These are phyloP conservation scores for Hippocampus barbouri DNA, from an alignment of 2,113 vertebrate genomes.

Conservation along the genomic window DNA sequence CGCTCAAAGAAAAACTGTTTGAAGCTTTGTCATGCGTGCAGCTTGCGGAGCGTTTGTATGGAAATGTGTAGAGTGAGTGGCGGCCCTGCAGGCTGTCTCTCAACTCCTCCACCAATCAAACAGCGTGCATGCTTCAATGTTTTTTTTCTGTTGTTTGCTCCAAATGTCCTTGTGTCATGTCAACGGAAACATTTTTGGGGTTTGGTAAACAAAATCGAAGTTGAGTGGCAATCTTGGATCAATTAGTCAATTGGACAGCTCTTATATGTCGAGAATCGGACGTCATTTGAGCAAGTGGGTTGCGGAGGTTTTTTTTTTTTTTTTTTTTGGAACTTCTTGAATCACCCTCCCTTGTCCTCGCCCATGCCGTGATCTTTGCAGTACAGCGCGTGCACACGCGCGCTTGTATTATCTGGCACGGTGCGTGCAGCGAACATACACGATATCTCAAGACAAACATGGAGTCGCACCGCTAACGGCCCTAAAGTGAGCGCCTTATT, in stretches of 20 bases:
- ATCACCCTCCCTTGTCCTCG: conserved; percentile 22
- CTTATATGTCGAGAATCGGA: too few species aligned
- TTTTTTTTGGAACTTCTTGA: conserved; percentile 11
- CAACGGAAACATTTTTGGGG: neutral
- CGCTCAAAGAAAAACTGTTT: neutral
- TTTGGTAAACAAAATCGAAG: neutral
- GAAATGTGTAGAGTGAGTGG: conserved; percentile 13
- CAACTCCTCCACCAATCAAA: neutral
- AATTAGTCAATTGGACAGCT: neutral
- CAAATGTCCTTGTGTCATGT: neutral
- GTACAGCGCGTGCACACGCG: neutral
- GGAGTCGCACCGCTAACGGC: conserved; percentile 22
- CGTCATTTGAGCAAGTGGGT: too few species aligned
- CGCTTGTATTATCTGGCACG: conserved; percentile 34
- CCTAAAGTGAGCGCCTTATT: conserved; percentile 34
- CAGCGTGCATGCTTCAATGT: neutral
- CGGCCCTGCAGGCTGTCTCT: conserved; percentile 20
- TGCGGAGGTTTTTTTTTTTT: too few species aligned
- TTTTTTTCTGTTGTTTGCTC: neutral
- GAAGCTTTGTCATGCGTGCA: neutral
- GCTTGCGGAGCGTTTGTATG: conserved; percentile 11
- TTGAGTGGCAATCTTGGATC: conserved; percentile 7
- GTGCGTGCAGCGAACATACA: conserved; percentile 40
- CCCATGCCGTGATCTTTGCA: conserved; percentile 33
- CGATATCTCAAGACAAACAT: conserved; percentile 61